Base-by-base conservation (phyloP, 2,888 invertebrate species). In the Dorcus parallelipipedus region DNA sequence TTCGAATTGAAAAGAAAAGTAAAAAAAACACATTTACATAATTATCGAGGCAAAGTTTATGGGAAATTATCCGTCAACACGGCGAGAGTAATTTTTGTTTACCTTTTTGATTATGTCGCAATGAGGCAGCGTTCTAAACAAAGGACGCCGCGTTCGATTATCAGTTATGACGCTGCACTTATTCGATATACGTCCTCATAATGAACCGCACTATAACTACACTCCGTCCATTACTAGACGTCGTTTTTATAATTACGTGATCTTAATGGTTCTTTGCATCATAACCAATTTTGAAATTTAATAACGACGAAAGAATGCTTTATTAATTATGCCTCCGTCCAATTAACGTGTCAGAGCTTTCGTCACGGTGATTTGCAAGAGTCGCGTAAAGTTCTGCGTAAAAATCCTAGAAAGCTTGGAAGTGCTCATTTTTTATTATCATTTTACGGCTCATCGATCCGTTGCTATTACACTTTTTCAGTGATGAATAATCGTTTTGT, bases 81-180 rank as follows among this genome's bases (percentile, higher is more conserved):
- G 52, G 62, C 59, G 60, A 58, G 55, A 60, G 58, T 61, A 63
- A 63, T 63, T 62, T 66, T 64, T 64, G 61, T 70, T 70, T 67
- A 67, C 64, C 33, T 67, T 69, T 68, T 69, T 70, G 68, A 70
- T 69, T 69, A 68, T 60, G 58, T 60, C 57, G 61, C 63, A 62
- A 66, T 64, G 66, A 64, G 67, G 64, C 64, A 63, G 66, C 67
- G 67, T 66, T 67, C 60, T 63, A 63, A 59, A 60, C 58, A 53
- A 65, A 66, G 64, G 67, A 66, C 54, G 64, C 67, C 68, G 67
- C 65, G 63, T 69, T 70, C 67, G 68, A 70, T 70, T 70, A 70
- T 65, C 63, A 62, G 66, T 67, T 70, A 70, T 70, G 70, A 70
- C 70, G 65, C 49, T 67, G 68, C 69, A 69, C 61, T 67, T 68